Evolutionary conservation across 2,888 invertebrate species (phyloP).

Genomic region (Drosophila flavopinicola): DNA sequence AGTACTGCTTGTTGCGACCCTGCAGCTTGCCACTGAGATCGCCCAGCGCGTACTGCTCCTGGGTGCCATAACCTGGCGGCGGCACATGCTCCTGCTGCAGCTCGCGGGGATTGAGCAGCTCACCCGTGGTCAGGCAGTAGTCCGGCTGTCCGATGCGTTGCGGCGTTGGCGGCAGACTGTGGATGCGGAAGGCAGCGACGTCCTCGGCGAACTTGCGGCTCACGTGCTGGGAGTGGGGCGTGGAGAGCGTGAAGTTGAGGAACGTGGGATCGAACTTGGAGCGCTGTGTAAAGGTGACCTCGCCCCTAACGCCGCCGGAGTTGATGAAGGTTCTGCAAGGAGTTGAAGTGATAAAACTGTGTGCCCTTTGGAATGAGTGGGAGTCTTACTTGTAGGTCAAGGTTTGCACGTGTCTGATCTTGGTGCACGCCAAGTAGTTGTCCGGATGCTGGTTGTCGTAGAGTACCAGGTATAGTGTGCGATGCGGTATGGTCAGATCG

Average conservation of each 20-base stretch:
- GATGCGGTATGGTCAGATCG: slow-evolving; percentile 90
- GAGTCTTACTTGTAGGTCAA: slow-evolving; percentile 89
- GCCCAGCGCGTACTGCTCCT: slow-evolving; percentile 95
- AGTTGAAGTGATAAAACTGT: background rate
- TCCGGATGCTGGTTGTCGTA: slow-evolving; percentile 91
- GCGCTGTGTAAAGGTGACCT: slow-evolving; percentile 90
- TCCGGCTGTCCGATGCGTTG: slow-evolving; percentile 85
- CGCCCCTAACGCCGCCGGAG: slow-evolving; percentile 92
- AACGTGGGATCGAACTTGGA: slow-evolving; percentile 94
- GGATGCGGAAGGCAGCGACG: slow-evolving; percentile 89
- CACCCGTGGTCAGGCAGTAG: slow-evolving; percentile 89
- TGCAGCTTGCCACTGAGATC: slow-evolving; percentile 95
- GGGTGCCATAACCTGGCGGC: slow-evolving; percentile 89
- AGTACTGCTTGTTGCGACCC: slow-evolving; percentile 88
- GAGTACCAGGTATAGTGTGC: slow-evolving; percentile 92
- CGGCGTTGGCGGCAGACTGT: slow-evolving; percentile 89
- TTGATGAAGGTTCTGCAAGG: slow-evolving; percentile 88
- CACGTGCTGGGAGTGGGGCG: slow-evolving; percentile 88
- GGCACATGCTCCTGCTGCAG: slow-evolving; percentile 86
- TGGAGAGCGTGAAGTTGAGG: slow-evolving; percentile 89
- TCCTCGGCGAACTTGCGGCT: slow-evolving; percentile 90
- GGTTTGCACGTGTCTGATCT: slow-evolving; percentile 89
- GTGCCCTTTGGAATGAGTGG: background rate
- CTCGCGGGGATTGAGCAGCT: slow-evolving; percentile 90
- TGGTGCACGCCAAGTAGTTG: slow-evolving; percentile 92